These are phyloP conservation scores for Eupithecia vulgata DNA, from an alignment of 2,888 invertebrate species.

Conservation along the genomic window DNA sequence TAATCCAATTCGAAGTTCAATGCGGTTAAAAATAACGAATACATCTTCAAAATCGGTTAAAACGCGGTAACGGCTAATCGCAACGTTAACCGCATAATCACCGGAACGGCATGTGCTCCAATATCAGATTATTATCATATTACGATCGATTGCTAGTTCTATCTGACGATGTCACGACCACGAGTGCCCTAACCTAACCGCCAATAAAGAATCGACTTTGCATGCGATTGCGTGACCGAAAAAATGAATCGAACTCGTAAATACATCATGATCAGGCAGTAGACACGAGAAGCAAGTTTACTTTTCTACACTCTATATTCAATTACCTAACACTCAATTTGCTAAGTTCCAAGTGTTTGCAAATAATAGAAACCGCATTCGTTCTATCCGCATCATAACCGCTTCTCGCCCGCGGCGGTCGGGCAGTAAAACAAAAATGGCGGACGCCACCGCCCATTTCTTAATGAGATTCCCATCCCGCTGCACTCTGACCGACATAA, in stretches of 20 bases:
- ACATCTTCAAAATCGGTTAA: constrained; percentile 16
- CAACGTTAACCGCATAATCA: constrained; percentile 31
- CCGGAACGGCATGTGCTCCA: constrained; percentile 59
- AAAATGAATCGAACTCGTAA: constrained; percentile 78
- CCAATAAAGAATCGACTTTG: constrained; percentile 77
- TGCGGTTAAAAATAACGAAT: constrained; percentile 12
- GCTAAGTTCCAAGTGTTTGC: constrained; percentile 1
- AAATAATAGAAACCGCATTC: constrained; percentile 15
- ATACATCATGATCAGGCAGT: constrained; percentile 74
- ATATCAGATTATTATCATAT: constrained; percentile 67
- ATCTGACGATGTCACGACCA: constrained; percentile 66
- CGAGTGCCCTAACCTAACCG: constrained; percentile 61
- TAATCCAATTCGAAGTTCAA: constrained; percentile 42
- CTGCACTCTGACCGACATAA: constrained; percentile 84
- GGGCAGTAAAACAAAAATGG: constrained; percentile 55
- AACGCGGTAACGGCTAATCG: constrained; percentile 16
- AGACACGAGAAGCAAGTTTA: constrained; percentile 53
- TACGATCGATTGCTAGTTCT: constrained; percentile 63
- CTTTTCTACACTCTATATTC: constrained; percentile 7
- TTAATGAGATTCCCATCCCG: constrained; percentile 82
- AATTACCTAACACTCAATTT: constrained; percentile 6
- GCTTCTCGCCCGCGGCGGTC: constrained; percentile 11
- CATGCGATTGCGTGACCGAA: constrained; percentile 84
- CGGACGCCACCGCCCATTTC: constrained; percentile 75
- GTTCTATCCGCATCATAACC: constrained; percentile 8